A percentile compares a stretch with the other conserved stretches of the same genome.
These are phyloP conservation scores for Ornithorhynchus anatinus DNA, from an alignment of 2,113 vertebrate genomes.

Conservation along the genomic window DNA sequence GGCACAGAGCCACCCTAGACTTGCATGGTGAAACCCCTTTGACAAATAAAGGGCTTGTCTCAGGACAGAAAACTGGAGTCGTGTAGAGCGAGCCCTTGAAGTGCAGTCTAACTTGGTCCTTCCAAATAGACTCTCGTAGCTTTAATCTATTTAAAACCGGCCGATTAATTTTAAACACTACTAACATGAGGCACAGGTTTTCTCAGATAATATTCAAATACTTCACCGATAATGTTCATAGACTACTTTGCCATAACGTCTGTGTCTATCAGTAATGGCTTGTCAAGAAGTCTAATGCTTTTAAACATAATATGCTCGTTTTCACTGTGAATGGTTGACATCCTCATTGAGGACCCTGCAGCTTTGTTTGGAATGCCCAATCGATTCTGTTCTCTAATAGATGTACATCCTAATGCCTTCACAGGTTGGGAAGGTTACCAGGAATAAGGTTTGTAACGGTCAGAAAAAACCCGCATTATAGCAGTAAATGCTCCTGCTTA, in stretches of 20 bases:
- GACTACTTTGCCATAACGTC: neutral
- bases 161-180: no score
- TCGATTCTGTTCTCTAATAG: constrained; percentile 72
- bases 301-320: constrained; percentile 3
- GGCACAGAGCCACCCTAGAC: no score
- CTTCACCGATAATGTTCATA: neutral
- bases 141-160: no score
- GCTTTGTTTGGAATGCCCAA: constrained; percentile 46
- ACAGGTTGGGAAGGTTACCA: constrained; percentile 84
- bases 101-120: no score
- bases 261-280: neutral
- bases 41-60: no score
- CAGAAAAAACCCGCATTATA: constrained; percentile 43
- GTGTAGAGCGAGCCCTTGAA: no score
- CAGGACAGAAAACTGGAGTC: no score
- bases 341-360: constrained; percentile 28
- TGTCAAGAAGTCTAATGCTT: constrained; percentile 7
- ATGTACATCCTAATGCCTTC: constrained; percentile 77
- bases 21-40: no score
- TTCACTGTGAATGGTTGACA: constrained; percentile 33
- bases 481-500: constrained; percentile 57
- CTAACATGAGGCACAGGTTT: neutral
- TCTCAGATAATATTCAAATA: neutral
- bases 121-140: no score
- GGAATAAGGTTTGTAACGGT: constrained; percentile 85